phyloP scores from a whole-genome alignment of 2,888 invertebrate species.

The Microctonus brassicae region DNA sequence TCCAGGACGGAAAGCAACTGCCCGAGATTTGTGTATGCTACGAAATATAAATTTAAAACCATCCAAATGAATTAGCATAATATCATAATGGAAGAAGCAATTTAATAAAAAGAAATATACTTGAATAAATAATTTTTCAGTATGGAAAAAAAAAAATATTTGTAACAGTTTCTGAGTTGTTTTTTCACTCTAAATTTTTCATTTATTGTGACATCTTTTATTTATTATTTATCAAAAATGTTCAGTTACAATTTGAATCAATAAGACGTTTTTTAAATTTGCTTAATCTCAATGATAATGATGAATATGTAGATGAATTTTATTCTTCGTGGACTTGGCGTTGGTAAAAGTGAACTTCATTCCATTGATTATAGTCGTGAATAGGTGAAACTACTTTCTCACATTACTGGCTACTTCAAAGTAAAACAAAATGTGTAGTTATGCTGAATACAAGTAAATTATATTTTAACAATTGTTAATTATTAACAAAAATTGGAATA shows the following conservation, averaged over 20 bases:
- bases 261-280: background rate
- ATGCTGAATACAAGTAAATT: no score
- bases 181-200: no score
- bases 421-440: no score
- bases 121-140: background rate
- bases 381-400: conserved; percentile 19
- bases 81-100: no score
- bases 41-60: conserved; percentile 83
- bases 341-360: conserved; percentile 50
- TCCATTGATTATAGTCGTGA: conserved; percentile 18
- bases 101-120: background rate
- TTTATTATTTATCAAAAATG: background rate
- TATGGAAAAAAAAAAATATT: background rate
- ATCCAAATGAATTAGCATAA: conserved; percentile 60
- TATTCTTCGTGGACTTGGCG: conserved; percentile 52
- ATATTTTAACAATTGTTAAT: no score
- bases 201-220: background rate
- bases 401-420: conserved; percentile 14
- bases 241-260: background rate
- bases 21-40: conserved; percentile 88
- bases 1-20: conserved; percentile 86
- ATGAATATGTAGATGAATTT: conserved; percentile 46
- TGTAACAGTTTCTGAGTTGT: background rate
- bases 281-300: background rate
- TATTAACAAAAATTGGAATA: no score